Evolutionary conservation across 1,140 invertebrate genomes (phyloP), one percentile per base, ranked within the genome.

Genomic region (Euglossa dilemma): DNA sequence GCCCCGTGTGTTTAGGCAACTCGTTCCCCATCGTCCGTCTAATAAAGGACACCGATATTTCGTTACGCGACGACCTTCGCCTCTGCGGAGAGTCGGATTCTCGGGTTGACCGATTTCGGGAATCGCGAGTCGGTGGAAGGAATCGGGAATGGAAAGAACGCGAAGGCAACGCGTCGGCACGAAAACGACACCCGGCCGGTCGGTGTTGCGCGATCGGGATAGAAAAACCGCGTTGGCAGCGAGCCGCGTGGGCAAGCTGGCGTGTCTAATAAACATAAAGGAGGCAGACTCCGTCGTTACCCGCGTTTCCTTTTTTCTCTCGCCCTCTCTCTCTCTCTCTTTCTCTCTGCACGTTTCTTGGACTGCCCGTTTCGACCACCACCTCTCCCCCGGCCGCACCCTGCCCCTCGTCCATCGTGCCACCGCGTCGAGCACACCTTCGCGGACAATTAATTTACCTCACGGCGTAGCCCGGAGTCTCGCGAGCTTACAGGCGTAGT

Each of bases 371-470:
- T 72, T 72, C 70, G 52, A 72, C 70, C 12, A 54, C 8, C 77
- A 47, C 54, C 28, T 45, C 75, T 59, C 66, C 61, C 16, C 52
- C 57, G 59, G 43, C 23, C 28, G 20, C 64, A 25, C 45, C 66
- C 57, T 25, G 20, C 25, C 54, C 43, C 74, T 78, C 66, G 63
- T 50, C 72, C 73, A 69, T 64, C 86, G 85, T 14, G 28, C 69
- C 82, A 59, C 64, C 61, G 67, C 57, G 64, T 75, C 74, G 84
- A 59, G 83, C 64, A 76, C 86, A 76, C 83, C 83, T 87, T 85
- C 83, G 86, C 78, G 78, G 80, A 91, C 91, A 92, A 93, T 93
- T 92, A 93, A 92, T 93, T 91, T 89, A 90, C 85, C 86, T 85
- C 85, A 80, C 84, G 77, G 82, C 75, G 71, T 86, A 84, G 73